Percentiles rank a stretch among this genome's conserved stretches.
These are phyloP conservation scores for Actinostola sp. DNA, from an alignment of 92 coral and sea anemone species.

Conservation along the genomic window DNA sequence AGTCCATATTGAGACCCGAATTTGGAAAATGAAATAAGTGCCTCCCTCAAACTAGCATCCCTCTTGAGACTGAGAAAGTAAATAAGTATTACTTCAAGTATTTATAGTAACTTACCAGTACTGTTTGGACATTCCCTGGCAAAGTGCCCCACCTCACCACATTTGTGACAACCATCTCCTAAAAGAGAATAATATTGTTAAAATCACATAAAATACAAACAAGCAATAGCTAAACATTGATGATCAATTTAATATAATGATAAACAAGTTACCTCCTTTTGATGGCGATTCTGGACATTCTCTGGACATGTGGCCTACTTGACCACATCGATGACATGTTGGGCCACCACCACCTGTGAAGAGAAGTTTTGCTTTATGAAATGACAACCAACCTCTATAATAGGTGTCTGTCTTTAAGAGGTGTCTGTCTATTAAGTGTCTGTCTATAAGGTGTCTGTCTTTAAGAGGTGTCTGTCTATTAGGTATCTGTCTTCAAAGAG, in stretches of 20 bases:
- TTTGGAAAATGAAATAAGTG: no score
- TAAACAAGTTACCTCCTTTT: constrained; percentile 14
- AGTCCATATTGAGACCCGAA: no score
- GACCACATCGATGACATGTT: constrained; percentile 71
- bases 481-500: no score
- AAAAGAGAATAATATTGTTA: not conserved
- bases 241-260: no score
- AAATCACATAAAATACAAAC: no score
- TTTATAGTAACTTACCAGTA: not conserved
- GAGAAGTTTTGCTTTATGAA: not conserved
- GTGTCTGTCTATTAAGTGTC: no score
- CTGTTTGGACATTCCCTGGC: constrained; percentile 67
- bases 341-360: constrained; percentile 42
- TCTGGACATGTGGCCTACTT: constrained; percentile 78
- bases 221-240: no score
- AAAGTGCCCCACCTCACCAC: constrained; percentile 70
- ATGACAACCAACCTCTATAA: no score
- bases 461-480: no score
- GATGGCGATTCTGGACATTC: constrained; percentile 62
- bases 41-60: no score
- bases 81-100: not conserved
- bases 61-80: not conserved
- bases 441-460: no score
- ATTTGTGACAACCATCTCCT: constrained; percentile 39
- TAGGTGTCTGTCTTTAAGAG: no score